phyloP scores from a whole-genome alignment of 1,140 invertebrate species.

The Orius laevigatus region DNA sequence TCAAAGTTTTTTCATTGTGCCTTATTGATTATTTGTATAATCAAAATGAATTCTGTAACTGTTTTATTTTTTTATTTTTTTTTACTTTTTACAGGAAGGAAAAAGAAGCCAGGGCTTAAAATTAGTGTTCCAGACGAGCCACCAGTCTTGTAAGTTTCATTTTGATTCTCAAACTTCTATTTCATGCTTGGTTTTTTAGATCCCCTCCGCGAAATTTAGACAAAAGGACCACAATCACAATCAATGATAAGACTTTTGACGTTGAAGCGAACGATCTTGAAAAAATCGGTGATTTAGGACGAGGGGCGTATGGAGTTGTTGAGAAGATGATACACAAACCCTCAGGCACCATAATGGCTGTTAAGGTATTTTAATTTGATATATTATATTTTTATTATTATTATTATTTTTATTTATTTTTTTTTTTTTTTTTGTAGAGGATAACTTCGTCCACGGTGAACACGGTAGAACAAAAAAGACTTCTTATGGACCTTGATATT shows the following conservation, averaged over 20 bases:
- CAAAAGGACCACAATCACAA: constrained; percentile 69
- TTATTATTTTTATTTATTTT: background rate
- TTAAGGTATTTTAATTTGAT: constrained; percentile 51
- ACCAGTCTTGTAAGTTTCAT: background rate
- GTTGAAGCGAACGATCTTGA: constrained; percentile 84
- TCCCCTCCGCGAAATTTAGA: constrained; percentile 67
- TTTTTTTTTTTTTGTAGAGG: constrained; percentile 43
- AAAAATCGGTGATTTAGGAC: constrained; percentile 74
- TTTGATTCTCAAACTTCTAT: background rate
- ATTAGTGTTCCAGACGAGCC: background rate
- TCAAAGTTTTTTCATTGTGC: too few species aligned
- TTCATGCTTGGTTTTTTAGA: constrained; percentile 26
- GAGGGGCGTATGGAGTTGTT: constrained; percentile 91
- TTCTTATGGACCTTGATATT: constrained; percentile 93
- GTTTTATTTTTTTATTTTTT: background rate
- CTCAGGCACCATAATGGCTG: constrained; percentile 81
- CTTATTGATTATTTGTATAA: too few species aligned
- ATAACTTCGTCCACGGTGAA: constrained; percentile 78
- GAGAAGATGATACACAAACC: constrained; percentile 88
- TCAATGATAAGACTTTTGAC: constrained; percentile 68
- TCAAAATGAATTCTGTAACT: too few species aligned
- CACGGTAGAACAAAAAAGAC: constrained; percentile 78
- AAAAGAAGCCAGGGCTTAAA: background rate
- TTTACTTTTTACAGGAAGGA: constrained; percentile 5
- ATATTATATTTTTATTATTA: constrained; percentile 12